These are phyloP conservation scores for Bolinopsis microptera DNA, from an alignment of 37 sponge, comb jelly and placozoan genomes.

Conservation along the genomic window DNA sequence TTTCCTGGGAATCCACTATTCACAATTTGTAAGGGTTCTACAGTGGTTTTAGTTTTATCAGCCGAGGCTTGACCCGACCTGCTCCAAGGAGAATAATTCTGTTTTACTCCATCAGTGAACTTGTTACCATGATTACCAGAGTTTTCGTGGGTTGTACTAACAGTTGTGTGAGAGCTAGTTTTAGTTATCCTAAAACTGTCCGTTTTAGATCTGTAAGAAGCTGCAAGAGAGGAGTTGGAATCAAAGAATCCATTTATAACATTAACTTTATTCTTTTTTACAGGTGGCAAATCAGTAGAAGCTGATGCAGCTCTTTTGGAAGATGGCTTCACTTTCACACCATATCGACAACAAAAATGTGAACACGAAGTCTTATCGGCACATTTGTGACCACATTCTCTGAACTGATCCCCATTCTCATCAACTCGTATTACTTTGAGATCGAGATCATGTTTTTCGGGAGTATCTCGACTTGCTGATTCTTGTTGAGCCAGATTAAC, in stretches of 20 bases:
- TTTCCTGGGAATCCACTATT: background rate
- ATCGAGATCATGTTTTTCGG: background rate
- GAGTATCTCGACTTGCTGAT: too few relatives aligned
- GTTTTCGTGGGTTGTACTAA: background rate
- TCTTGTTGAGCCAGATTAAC: too few relatives aligned
- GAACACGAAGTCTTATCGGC: constrained; percentile 52
- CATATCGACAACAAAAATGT: constrained; percentile 64
- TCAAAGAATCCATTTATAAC: background rate
- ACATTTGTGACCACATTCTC: constrained; percentile 61
- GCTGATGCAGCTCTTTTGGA: background rate
- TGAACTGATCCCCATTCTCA: constrained; percentile 27
- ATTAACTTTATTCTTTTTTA: background rate
- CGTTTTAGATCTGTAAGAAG: background rate
- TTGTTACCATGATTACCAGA: background rate
- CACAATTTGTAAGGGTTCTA: background rate
- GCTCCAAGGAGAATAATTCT: background rate
- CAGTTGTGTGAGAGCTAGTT: background rate
- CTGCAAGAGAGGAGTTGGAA: background rate
- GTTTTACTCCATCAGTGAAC: background rate
- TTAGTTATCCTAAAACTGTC: background rate
- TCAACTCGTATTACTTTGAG: background rate
- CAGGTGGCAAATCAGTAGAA: background rate
- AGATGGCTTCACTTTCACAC: constrained; percentile 27
- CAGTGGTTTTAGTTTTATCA: background rate
- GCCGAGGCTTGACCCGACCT: background rate